phyloP scores from a whole-genome alignment of 2,888 invertebrate genomes.

The Lacanobia oleracea region DNA sequence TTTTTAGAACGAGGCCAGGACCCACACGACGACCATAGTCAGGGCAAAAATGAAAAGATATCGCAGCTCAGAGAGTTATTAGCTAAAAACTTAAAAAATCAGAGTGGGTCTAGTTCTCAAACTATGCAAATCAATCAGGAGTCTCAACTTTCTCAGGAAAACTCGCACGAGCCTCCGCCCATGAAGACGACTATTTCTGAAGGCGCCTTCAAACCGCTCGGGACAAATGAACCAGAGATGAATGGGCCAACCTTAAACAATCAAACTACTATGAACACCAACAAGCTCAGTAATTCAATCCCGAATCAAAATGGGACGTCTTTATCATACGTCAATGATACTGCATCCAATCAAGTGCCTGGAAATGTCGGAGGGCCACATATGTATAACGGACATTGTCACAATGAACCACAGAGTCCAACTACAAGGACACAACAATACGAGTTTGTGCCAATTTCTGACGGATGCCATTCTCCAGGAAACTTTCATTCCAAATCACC shows the following conservation, averaged over 20 bases:
- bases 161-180: conserved; percentile 72
- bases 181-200: conserved; percentile 74
- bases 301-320: conserved; percentile 79
- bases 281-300: conserved; percentile 74
- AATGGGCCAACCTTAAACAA: conserved; percentile 73
- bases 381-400: conserved; percentile 82
- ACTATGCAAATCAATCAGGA: conserved; percentile 73
- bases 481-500: conserved; percentile 87
- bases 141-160: conserved; percentile 69
- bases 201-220: conserved; percentile 82
- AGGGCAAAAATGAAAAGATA: conserved; percentile 92
- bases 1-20: conserved; percentile 86
- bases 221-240: conserved; percentile 67
- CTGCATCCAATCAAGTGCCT: conserved; percentile 71
- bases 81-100: conserved; percentile 92
- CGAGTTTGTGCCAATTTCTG: conserved; percentile 96
- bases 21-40: conserved; percentile 87
- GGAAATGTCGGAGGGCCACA: conserved; percentile 73
- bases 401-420: conserved; percentile 93
- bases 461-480: conserved; percentile 92
- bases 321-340: conserved; percentile 72
- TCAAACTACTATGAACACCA: conserved; percentile 68
- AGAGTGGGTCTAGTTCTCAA: conserved; percentile 80
- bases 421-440: conserved; percentile 95
- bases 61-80: conserved; percentile 94